Conservation (phyloP, 2,113 vertebrate genomes). For the Synodontis membranacea region DNA sequence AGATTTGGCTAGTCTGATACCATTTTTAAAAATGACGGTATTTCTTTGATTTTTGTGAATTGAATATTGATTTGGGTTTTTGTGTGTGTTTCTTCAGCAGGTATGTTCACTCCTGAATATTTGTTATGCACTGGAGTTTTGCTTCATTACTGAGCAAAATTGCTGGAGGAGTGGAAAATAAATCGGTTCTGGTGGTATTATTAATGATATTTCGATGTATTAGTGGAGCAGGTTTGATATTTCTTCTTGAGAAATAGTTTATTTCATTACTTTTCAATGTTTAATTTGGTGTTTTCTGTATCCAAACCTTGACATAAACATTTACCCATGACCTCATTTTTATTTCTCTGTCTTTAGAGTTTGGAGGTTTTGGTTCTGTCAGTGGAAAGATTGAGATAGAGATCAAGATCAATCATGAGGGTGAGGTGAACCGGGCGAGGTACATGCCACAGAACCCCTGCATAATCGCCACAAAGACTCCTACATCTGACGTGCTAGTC, state of each 20-base stretch:
- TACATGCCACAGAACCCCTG: slow-evolving; percentile 93
- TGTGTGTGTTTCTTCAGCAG: slow-evolving; percentile 67
- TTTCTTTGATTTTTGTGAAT: neutral
- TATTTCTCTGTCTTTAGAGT: slow-evolving; percentile 77
- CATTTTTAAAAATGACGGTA: neutral
- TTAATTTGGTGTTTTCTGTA: slow-evolving; percentile 3
- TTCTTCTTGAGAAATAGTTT: neutral
- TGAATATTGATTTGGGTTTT: slow-evolving; percentile 41
- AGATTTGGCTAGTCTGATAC: neutral
- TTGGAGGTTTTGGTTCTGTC: slow-evolving; percentile 91
- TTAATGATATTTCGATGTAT: neutral
- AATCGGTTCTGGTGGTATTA: slow-evolving; percentile 10
- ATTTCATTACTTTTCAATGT: neutral
- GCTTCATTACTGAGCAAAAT: neutral
- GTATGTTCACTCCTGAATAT: slow-evolving; percentile 59
- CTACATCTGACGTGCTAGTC: slow-evolving; percentile 89
- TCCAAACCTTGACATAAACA: neutral
- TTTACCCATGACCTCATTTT: neutral
- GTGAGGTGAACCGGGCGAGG: slow-evolving; percentile 90
- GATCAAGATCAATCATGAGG: slow-evolving; percentile 95
- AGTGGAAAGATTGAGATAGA: slow-evolving; percentile 91
- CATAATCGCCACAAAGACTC: slow-evolving; percentile 92
- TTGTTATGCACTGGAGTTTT: slow-evolving; percentile 36
- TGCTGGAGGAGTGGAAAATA: slow-evolving; percentile 7
- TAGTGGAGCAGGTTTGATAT: neutral